A percentile compares a stretch with the other conserved stretches of the same genome.
Conservation (phyloP, 2,888 invertebrate species). For the Andricus curvator region DNA sequence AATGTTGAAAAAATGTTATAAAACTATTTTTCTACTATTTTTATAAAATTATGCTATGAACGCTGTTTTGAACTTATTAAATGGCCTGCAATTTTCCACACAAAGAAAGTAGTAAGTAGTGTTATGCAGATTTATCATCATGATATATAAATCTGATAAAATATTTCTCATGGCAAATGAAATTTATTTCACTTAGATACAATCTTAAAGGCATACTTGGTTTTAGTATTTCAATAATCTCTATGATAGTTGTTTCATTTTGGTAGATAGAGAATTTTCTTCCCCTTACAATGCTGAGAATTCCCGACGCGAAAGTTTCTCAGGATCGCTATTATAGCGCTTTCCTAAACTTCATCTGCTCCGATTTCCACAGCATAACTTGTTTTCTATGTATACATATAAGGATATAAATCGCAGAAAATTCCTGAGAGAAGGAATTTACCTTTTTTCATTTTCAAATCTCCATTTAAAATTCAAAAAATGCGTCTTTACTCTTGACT, state of each 20-base stretch:
- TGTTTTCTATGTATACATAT: background rate
- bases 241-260: conserved; percentile 26
- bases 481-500: too few relatives aligned
- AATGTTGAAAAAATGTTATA: too few relatives aligned
- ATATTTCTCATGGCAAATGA: background rate
- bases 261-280: conserved; percentile 9
- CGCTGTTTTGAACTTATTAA: too few relatives aligned
- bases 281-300: conserved; percentile 7
- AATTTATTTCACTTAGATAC: background rate
- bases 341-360: background rate
- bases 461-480: too few relatives aligned
- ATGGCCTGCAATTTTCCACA: too few relatives aligned
- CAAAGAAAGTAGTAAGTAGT: too few relatives aligned
- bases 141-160: too few relatives aligned
- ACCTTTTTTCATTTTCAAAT: background rate
- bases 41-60: too few relatives aligned
- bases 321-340: background rate
- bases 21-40: too few relatives aligned
- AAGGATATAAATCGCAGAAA: background rate
- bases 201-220: background rate
- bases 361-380: background rate
- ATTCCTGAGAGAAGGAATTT: background rate
- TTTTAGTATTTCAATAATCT: conserved; percentile 33
- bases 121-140: too few relatives aligned
- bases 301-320: conserved; percentile 5